Evolutionary conservation across 2,797 vertebrate genomes (phyloP).

Genomic region (Eremophila alpestris): DNA sequence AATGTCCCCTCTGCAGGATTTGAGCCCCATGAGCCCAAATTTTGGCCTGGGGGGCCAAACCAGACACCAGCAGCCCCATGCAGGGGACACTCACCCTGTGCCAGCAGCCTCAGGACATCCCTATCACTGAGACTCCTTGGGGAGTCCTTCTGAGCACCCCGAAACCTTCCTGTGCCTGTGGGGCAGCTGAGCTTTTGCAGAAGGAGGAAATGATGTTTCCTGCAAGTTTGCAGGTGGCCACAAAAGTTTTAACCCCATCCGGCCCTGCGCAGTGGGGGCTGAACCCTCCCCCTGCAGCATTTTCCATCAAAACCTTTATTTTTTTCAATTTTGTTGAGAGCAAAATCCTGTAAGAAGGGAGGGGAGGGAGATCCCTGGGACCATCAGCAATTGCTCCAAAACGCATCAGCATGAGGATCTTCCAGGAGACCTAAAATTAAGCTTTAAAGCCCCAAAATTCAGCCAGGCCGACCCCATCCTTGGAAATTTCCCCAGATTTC

Average conservation of each 20-base stretch:
- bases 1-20: fast-evolving
- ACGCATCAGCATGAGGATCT: not conserved
- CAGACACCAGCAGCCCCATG: not conserved
- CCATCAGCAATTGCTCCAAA: not conserved
- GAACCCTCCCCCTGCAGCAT: fast-evolving
- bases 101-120: not conserved
- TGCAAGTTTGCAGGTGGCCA: constrained; percentile 9
- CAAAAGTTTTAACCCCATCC: constrained; percentile 57
- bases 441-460: not conserved
- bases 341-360: not conserved
- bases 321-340: not conserved
- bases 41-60: not conserved
- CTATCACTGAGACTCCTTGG: fast-evolving
- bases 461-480: not conserved
- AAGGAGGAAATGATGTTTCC: constrained; percentile 69
- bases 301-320: not conserved
- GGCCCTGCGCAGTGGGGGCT: not conserved
- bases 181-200: not conserved
- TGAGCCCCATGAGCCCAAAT: fast-evolving
- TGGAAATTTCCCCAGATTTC: not conserved
- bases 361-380: not conserved
- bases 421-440: not conserved
- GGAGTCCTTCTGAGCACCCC: not conserved
- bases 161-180: not conserved
- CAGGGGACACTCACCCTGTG: not conserved